Evolutionary conservation across 2,888 invertebrate species (phyloP).

Genomic region (Eupithecia subumbrata): DNA sequence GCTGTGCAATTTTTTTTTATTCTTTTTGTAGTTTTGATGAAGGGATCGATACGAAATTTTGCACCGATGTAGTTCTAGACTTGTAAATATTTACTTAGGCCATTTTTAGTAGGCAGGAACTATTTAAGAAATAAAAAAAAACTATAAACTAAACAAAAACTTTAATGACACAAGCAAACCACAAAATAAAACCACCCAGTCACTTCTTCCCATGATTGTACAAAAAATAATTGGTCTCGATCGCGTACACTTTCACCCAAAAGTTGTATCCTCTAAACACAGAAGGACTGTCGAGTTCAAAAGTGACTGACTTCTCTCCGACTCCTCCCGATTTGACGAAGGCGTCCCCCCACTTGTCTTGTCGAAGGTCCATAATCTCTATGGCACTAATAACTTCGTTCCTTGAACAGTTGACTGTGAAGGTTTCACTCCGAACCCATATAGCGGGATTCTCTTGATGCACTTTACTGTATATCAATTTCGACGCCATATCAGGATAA

Average conservation of each 20-base stretch:
- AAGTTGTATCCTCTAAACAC: conserved; percentile 73
- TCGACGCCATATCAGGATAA: conserved; percentile 62
- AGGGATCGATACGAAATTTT: background rate
- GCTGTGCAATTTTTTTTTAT: background rate
- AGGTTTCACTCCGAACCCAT: conserved; percentile 69
- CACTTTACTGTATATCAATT: conserved; percentile 68
- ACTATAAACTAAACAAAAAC: conserved; percentile 10
- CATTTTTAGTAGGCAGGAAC: background rate
- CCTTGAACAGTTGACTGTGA: conserved; percentile 59
- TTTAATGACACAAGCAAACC: conserved; percentile 20
- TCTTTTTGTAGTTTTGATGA: background rate
- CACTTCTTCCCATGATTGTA: conserved; percentile 33
- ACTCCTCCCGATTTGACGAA: conserved; percentile 68
- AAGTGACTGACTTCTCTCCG: conserved; percentile 65
- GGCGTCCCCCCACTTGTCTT: conserved; percentile 68
- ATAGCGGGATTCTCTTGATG: conserved; percentile 71
- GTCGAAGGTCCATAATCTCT: conserved; percentile 67
- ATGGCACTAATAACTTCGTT: conserved; percentile 70
- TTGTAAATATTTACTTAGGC: background rate
- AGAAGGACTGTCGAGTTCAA: conserved; percentile 67
- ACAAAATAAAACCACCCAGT: conserved; percentile 8
- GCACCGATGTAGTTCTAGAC: background rate
- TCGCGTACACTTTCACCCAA: conserved; percentile 66
- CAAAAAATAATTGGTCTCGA: conserved; percentile 26
- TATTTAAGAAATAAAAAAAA: conserved; percentile 10